Evolutionary conservation across 2,113 vertebrate genomes (phyloP), one percentile per base, ranked within the genome.

Genomic region (Siniperca chuatsi): DNA sequence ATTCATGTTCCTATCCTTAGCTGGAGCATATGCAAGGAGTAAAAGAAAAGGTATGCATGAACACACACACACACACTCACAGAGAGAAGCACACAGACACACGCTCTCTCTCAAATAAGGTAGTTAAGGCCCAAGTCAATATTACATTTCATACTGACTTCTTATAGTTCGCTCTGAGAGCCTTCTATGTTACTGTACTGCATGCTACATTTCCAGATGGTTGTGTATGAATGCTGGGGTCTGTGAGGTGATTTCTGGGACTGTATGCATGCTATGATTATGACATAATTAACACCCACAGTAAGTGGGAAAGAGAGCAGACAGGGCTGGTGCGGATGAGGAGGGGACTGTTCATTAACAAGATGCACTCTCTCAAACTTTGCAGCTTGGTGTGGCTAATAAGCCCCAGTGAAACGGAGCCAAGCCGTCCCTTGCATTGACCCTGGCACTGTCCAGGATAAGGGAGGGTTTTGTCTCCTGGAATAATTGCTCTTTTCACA

Each of bases 401-500:
- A 95, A 96, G 95, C 89, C 90, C 95, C 79, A 55, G 91, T 94
- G 93, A 95, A 96, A 95, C 89, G 67, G 86, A 93, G 94, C 90
- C 89, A 91, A 87, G 92, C 78, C 89, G 87, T 93, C 92, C 93
- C 93, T 94, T 81, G 83, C 94, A 90, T 93, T 95, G 95, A 96
- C 95, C 95, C 95, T 92, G 92, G 92, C 93, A 90, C 90, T 94
- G 94, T 93, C 87, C 89, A 29, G 94, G 93, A 95, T 96, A 95
- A 96, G 95, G 93, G 92, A 94, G 93, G 95, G 92, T 95, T 96
- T 95, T 96, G 95, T 96, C 95, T 95, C 82, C 90, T 79, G 93
- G 94, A 96, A 96, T 96, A 96, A 96, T 96, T 96, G 95, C 95
- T 95, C 95, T 96, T 96, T 96, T 96, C 95, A 96, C 94, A 96